Conservation (phyloP, 2,113 vertebrate species). For the Saguinus imperator region DNA sequence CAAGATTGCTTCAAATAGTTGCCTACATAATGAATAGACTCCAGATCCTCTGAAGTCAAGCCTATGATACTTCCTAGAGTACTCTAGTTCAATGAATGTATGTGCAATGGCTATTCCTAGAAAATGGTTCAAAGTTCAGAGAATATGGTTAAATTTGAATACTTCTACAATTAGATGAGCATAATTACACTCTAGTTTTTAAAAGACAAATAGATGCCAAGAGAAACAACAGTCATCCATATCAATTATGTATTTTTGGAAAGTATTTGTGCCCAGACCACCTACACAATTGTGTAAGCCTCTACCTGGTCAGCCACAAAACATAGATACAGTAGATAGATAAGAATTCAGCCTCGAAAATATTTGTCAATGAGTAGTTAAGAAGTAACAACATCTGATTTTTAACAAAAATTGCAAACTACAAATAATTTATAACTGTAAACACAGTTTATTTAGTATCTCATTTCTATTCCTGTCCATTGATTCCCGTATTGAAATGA, state of each 20-base stretch:
- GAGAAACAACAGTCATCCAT: not conserved
- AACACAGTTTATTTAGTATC: slow-evolving; percentile 16
- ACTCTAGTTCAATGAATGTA: not conserved
- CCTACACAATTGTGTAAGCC: not conserved
- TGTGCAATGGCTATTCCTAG: not conserved
- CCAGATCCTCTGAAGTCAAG: not conserved
- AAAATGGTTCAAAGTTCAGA: slow-evolving; percentile 16
- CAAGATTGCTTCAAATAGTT: not conserved
- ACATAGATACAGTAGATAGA: not conserved
- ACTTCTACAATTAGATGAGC: not conserved
- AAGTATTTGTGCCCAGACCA: not conserved
- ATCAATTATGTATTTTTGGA: not conserved
- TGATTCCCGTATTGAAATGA: not conserved
- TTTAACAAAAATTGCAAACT: slow-evolving; percentile 34
- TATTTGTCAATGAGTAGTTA: not conserved
- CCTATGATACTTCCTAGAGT: not conserved
- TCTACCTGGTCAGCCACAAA: not conserved
- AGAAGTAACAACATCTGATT: not conserved
- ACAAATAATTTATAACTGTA: slow-evolving; percentile 36
- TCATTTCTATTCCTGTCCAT: not conserved
- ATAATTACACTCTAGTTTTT: not conserved
- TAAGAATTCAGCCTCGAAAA: not conserved
- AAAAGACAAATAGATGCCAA: not conserved
- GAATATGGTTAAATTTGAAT: not conserved
- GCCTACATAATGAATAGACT: not conserved